Conservation (phyloP, 2,888 invertebrate species). For the Lysandra bellargus region DNA sequence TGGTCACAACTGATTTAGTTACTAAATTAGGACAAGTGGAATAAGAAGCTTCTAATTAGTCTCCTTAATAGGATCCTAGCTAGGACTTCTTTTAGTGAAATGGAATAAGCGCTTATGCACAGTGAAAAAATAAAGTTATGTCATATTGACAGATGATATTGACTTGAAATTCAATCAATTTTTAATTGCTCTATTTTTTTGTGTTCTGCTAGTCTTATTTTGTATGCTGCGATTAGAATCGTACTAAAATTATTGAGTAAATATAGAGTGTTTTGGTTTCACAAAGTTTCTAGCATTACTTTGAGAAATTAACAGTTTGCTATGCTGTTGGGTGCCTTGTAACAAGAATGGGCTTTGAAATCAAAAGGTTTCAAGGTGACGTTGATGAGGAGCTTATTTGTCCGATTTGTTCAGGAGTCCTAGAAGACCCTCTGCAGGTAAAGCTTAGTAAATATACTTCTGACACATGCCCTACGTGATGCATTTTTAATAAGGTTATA, state of each 20-base stretch:
- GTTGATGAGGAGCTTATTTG: conserved; percentile 98
- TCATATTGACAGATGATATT: no score
- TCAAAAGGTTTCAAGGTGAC: conserved; percentile 95
- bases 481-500: conserved; percentile 24
- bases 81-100: no score
- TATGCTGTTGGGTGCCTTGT: conserved; percentile 13
- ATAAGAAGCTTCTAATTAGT: no score
- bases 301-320: background rate
- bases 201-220: conserved; percentile 25
- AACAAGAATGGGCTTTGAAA: conserved; percentile 93
- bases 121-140: no score
- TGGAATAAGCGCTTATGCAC: no score
- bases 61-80: no score
- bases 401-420: conserved; percentile 96
- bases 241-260: background rate
- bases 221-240: conserved; percentile 7
- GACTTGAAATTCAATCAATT: background rate
- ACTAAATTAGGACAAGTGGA: no score
- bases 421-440: conserved; percentile 97
- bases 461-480: background rate
- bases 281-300: background rate
- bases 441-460: conserved; percentile 39
- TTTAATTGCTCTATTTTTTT: conserved; percentile 26
- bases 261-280: background rate
- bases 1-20: no score